A percentile compares a stretch with the other conserved stretches of the same genome.
These are phyloP conservation scores for Prunella himalayana DNA, from an alignment of 2,113 vertebrate genomes.

Conservation along the genomic window DNA sequence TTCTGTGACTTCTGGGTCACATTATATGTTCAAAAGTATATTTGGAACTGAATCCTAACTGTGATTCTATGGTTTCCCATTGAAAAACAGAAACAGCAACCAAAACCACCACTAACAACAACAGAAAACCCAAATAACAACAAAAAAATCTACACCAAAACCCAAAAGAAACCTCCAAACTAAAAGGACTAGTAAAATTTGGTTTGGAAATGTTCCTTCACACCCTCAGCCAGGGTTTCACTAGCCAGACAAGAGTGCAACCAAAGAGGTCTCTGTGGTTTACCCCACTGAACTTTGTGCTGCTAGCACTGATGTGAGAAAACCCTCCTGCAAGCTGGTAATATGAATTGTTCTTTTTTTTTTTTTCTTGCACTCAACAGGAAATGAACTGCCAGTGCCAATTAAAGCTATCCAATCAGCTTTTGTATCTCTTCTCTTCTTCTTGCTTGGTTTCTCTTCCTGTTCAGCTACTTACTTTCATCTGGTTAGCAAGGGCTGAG, in stretches of 20 bases:
- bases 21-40: not conserved
- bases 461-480: not conserved
- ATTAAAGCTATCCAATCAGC: not conserved
- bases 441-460: constrained; percentile 17
- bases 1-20: not conserved
- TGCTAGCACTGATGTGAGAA: not conserved
- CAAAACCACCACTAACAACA: not conserved
- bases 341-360: not conserved
- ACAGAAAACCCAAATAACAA: not conserved
- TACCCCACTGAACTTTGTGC: not conserved
- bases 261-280: not conserved
- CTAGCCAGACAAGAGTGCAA: not conserved
- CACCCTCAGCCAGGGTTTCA: not conserved
- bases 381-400: not conserved
- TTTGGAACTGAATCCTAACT: not conserved
- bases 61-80: not conserved
- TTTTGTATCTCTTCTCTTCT: not conserved
- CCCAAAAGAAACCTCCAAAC: not conserved
- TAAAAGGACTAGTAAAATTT: not conserved
- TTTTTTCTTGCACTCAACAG: not conserved
- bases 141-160: not conserved
- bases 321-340: not conserved
- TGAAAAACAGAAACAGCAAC: not conserved
- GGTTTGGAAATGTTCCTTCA: not conserved
- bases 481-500: not conserved